Evolutionary conservation across 2,113 vertebrate genomes (phyloP).

Genomic region (Stigmatopora nigra): DNA sequence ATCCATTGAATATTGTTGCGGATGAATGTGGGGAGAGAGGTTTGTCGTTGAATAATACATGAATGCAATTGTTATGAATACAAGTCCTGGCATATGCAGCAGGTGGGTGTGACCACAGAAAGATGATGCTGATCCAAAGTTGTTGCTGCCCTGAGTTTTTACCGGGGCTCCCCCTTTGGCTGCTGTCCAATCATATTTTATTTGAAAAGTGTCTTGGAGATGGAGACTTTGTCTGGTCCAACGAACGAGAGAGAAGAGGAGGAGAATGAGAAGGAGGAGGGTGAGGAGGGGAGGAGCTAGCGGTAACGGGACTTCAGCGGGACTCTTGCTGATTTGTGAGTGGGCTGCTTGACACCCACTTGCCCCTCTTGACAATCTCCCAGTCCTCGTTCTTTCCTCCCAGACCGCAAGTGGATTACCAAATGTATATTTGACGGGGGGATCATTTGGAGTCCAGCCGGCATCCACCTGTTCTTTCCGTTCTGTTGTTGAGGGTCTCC

Average conservation of each 20-base stretch:
- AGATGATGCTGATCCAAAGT: slow-evolving; percentile 1
- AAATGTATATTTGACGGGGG: slow-evolving; percentile 3
- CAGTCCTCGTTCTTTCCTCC: neutral
- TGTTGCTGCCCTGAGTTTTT: neutral
- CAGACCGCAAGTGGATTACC: slow-evolving; percentile 27
- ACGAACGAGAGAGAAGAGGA: slow-evolving; percentile 4
- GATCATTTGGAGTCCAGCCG: slow-evolving; percentile 19
- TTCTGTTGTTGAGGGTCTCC: slow-evolving; percentile 12
- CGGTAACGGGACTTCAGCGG: slow-evolving; percentile 1
- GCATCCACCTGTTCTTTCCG: slow-evolving; percentile 43
- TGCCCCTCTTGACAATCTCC: neutral
- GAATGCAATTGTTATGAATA: neutral
- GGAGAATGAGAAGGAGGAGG: neutral
- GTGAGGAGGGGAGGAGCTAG: neutral
- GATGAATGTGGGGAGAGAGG: neutral
- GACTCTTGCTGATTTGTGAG: neutral
- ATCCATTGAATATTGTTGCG: neutral
- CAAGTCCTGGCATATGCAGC: neutral
- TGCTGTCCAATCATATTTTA: neutral
- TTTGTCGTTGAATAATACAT: neutral
- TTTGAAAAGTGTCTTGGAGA: neutral
- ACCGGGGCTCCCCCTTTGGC: neutral
- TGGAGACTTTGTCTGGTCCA: slow-evolving; percentile 3
- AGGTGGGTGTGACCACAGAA: neutral
- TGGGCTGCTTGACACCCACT: slow-evolving; percentile 3